These are phyloP conservation scores for Protodeltote pygarga DNA, from an alignment of 2,888 invertebrate species.

Conservation along the genomic window DNA sequence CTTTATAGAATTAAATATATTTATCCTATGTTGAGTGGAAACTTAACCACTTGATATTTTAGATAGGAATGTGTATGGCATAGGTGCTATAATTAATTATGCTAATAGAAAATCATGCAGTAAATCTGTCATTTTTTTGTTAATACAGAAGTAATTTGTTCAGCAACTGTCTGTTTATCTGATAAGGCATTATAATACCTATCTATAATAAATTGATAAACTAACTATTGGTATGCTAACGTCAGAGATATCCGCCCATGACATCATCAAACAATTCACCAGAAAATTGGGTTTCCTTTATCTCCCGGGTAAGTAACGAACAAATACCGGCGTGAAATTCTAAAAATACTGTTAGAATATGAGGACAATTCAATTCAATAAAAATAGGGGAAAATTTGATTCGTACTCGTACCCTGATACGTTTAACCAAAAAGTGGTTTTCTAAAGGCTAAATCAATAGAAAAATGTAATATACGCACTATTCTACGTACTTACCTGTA, in stretches of 20 bases:
- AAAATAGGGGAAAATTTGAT: conserved; percentile 1
- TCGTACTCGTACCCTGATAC: conserved; percentile 1
- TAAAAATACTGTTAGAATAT: conserved; percentile 10
- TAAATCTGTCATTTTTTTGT: neutral
- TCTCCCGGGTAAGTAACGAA: conserved; percentile 5
- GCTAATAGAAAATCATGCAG: neutral
- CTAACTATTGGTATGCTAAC: conserved; percentile 27
- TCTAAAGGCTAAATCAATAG: neutral
- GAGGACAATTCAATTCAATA: conserved; percentile 4
- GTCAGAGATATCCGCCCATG: conserved; percentile 60
- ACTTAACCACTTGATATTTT: neutral
- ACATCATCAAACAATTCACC: conserved; percentile 59
- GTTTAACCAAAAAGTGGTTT: conserved; percentile 1
- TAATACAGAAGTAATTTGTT: neutral
- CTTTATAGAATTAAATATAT: no score
- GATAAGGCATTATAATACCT: conserved; percentile 8
- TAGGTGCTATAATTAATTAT: neutral
- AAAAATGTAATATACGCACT: conserved; percentile 1
- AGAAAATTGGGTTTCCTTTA: conserved; percentile 6
- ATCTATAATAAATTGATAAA: conserved; percentile 22
- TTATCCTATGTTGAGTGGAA: no score
- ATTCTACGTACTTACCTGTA: conserved; percentile 69
- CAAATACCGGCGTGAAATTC: conserved; percentile 23
- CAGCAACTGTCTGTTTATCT: conserved; percentile 3
- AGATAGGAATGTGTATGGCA: neutral